These are phyloP conservation scores for Drosophila repleta DNA, from an alignment of 1,140 invertebrate genomes.

Conservation along the genomic window DNA sequence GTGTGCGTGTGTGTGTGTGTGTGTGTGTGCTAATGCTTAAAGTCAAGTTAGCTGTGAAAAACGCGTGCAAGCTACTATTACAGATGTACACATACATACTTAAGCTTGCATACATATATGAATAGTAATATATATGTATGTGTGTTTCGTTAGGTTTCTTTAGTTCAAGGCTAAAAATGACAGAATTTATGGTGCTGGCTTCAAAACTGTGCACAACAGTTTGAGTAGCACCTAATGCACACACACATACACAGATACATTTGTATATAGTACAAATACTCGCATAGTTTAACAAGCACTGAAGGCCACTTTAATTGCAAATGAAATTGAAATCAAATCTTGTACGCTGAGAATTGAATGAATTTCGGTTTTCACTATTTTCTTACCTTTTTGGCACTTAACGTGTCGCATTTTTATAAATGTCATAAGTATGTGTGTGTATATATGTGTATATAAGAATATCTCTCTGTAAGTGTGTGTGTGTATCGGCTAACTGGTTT, in stretches of 20 bases:
- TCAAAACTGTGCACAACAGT: conserved; percentile 7
- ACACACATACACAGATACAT: neutral
- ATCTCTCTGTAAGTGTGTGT: conserved; percentile 32
- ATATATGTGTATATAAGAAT: conserved; percentile 3
- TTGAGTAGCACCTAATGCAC: conserved; percentile 7
- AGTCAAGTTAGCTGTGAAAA: conserved; percentile 39
- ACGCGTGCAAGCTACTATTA: conserved; percentile 57
- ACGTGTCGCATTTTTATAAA: conserved; percentile 47
- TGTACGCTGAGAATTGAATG: conserved; percentile 59
- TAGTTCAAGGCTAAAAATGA: conserved; percentile 30
- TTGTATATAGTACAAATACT: neutral
- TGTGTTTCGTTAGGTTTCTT: conserved; percentile 1
- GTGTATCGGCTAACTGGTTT: conserved; percentile 75
- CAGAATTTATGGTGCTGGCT: neutral
- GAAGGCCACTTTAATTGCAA: conserved; percentile 48
- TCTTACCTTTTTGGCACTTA: conserved; percentile 56
- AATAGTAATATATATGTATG: conserved; percentile 4
- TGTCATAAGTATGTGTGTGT: conserved; percentile 36
- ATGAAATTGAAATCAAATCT: conserved; percentile 75
- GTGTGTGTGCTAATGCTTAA: conserved; percentile 8
- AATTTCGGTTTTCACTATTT: conserved; percentile 50
- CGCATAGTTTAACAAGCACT: neutral
- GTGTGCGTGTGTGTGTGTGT: conserved; percentile 7
- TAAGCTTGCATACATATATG: conserved; percentile 27
- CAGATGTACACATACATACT: conserved; percentile 18